phyloP scores from a whole-genome alignment of 1,140 invertebrate genomes.

The Rhopalosiphum padi region DNA sequence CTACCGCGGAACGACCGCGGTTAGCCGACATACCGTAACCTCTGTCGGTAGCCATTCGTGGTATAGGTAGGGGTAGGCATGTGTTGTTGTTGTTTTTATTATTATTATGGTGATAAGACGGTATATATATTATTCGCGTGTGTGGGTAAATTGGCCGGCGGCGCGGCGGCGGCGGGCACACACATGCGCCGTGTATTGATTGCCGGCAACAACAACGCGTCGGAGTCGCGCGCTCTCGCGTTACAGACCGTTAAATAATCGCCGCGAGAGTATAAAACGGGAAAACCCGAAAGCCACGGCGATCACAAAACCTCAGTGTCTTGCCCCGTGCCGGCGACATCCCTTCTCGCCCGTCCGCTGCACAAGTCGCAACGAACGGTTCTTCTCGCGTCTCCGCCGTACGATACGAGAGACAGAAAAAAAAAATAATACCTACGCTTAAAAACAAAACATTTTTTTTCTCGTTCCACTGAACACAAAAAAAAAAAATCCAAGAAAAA shows the following conservation, averaged over 20 bases:
- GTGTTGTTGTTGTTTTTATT: too few relatives aligned
- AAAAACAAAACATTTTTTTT: neutral
- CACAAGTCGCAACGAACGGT: neutral
- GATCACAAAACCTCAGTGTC: constrained; percentile 51
- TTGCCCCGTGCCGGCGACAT: constrained; percentile 39
- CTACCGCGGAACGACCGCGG: too few relatives aligned
- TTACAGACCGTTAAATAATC: constrained; percentile 55
- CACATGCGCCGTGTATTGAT: constrained; percentile 55
- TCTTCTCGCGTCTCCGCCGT: too few relatives aligned
- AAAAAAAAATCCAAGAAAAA: neutral
- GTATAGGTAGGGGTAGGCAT: too few relatives aligned
- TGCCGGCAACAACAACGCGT: constrained; percentile 47
- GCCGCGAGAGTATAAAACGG: constrained; percentile 54
- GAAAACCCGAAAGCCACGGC: constrained; percentile 42
- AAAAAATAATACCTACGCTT: too few relatives aligned
- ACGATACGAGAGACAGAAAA: neutral
- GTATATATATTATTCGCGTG: neutral
- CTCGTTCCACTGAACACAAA: neutral
- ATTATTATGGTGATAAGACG: neutral
- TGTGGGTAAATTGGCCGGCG: neutral
- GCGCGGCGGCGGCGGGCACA: neutral
- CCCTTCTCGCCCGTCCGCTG: constrained; percentile 24
- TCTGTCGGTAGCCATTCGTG: too few relatives aligned
- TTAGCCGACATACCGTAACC: too few relatives aligned
- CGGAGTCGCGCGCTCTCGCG: constrained; percentile 37